Evolutionary conservation across 2,113 vertebrate genomes (phyloP), one percentile per base, ranked within the genome.

Genomic region (Hippoglossus stenolepis): DNA sequence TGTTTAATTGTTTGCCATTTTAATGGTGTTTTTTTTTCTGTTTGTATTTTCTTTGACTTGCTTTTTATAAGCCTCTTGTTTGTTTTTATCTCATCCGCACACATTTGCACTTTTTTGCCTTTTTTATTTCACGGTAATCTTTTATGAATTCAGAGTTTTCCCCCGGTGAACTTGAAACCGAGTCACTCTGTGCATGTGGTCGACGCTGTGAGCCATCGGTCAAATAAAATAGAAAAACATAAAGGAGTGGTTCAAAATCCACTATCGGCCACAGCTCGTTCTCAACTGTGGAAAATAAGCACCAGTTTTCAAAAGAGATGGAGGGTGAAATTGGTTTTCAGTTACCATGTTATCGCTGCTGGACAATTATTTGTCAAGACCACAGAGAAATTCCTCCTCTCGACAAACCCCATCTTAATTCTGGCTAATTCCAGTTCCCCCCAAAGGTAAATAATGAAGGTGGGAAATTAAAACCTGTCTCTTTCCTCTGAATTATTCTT

Each of bases 11-110:
- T 69, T 73, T 70, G 59, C 35, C 35, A 38, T 31, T 31, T 31
- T 31, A 5, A 51, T 47, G 43, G 2, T 45, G 3, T 0, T 9
- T 53, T 53, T 9, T 18, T 9, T 53, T n/a, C 51, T 15, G 47
- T n/a, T 54, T 54, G 18, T n/a, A 53, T 53, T 53, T n/a, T 53
- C 14, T 51, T 64, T 59, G 12, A 62, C n/a, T 70, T 18, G 12
- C 57, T 24, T 75, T 67, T 4, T 51, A 56, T 69, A 56, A 81
- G 56, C 70, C 56, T 78, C 61, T 81, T 74, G 35, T 69, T 57
- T 14, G 28, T 51, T 67, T 59, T 24, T 10, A 71, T 77, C 67
- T 77, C 49, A 63, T 67, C 38, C 53, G 49, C 59, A 73, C 61
- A 85, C 51, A 54, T n/a, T 20, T 65, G n/a, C 77, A 18, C 60